These are phyloP conservation scores for Drosophila cognata DNA, from an alignment of 2,888 invertebrate species.

Conservation along the genomic window DNA sequence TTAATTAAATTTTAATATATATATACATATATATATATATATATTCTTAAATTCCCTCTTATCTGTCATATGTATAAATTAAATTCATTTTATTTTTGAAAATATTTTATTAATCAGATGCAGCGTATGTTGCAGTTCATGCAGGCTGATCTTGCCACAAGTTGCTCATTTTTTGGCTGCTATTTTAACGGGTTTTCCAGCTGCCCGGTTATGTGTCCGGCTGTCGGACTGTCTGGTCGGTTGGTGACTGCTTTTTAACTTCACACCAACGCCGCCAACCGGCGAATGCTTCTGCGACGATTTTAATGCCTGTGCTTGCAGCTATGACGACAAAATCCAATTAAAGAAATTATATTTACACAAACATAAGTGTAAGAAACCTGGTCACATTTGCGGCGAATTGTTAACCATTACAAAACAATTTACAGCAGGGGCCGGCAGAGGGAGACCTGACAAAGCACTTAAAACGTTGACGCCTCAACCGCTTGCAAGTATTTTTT, in stretches of 20 bases:
- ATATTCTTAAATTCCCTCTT: background rate
- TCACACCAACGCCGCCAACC: constrained; percentile 65
- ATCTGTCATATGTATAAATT: background rate
- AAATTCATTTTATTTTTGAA: background rate
- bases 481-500: constrained; percentile 44
- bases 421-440: constrained; percentile 14
- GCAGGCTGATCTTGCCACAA: constrained; percentile 7
- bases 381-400: constrained; percentile 74
- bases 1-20: background rate
- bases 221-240: constrained; percentile 20
- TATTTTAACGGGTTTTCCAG: constrained; percentile 73
- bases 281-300: constrained; percentile 60
- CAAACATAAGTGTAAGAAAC: constrained; percentile 43
- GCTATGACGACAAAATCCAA: constrained; percentile 72
- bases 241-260: constrained; percentile 52
- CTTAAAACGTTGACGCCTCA: constrained; percentile 73
- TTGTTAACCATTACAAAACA: constrained; percentile 73
- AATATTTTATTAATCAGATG: background rate
- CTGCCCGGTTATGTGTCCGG: constrained; percentile 44
- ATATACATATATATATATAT: background rate
- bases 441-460: constrained; percentile 27
- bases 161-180: constrained; percentile 40
- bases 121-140: constrained; percentile 19
- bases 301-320: constrained; percentile 57
- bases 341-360: constrained; percentile 78